A percentile compares a stretch with the other conserved stretches of the same genome.
Evolutionary conservation across 2,113 vertebrate genomes (phyloP).

Genomic region (Hypocryptadius cinnamomeus): DNA sequence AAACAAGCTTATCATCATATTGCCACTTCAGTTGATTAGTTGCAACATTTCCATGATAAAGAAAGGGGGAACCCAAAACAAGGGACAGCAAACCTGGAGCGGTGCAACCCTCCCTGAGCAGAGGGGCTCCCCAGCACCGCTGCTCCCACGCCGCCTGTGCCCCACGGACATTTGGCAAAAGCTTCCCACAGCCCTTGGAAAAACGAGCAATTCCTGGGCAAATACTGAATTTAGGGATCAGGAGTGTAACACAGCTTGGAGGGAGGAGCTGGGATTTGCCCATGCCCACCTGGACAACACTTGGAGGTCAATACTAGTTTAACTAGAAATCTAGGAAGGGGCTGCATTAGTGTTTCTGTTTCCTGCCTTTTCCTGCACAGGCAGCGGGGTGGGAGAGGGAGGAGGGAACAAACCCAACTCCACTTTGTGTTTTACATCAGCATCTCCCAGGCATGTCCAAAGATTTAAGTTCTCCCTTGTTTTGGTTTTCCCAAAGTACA

Average conservation of each 20-base stretch:
- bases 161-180: conserved; percentile 60
- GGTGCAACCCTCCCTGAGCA: neutral
- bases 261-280: neutral
- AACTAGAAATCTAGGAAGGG: neutral
- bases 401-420: neutral
- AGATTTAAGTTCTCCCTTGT: neutral
- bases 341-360: conserved; percentile 33
- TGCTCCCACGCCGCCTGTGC: neutral
- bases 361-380: neutral
- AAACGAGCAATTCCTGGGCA: neutral
- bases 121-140: neutral
- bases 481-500: conserved; percentile 36
- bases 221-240: neutral
- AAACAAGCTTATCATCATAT: conserved; percentile 65
- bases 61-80: conserved; percentile 31
- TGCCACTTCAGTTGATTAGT: conserved; percentile 56
- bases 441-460: neutral
- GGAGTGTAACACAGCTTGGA: neutral
- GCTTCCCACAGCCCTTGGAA: neutral
- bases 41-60: conserved; percentile 62
- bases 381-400: neutral
- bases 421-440: neutral
- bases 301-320: neutral
- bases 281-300: neutral
- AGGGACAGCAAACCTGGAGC: neutral